A percentile compares a stretch with the other conserved stretches of the same genome.
phyloP scores from a whole-genome alignment of 2,888 invertebrate species.

The Strigamia transsilvanica region DNA sequence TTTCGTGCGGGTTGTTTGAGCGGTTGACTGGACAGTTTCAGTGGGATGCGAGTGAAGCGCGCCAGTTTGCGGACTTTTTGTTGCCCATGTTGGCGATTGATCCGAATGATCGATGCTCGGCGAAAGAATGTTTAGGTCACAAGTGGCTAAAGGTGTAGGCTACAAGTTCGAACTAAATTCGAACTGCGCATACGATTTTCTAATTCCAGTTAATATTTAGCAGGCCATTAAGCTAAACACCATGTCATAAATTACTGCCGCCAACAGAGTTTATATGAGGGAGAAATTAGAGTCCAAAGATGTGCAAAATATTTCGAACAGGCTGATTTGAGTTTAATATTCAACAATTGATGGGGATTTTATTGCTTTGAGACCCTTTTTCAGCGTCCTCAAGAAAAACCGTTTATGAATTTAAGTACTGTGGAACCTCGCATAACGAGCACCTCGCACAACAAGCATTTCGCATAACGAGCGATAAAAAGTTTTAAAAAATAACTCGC shows the following conservation, averaged over 20 bases:
- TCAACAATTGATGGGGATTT: slow-evolving; percentile 77
- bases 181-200: no score
- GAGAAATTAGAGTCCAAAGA: slow-evolving; percentile 94
- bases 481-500: no score
- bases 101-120: slow-evolving; percentile 89
- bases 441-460: no score
- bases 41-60: slow-evolving; percentile 88
- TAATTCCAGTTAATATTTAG: no score
- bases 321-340: slow-evolving; percentile 93
- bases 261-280: slow-evolving; percentile 96
- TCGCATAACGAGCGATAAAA: no score
- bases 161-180: no score
- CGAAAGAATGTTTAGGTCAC: slow-evolving; percentile 92
- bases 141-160: slow-evolving; percentile 75
- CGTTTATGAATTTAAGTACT: no score
- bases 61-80: slow-evolving; percentile 91
- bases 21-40: slow-evolving; percentile 98
- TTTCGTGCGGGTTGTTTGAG: slow-evolving; percentile 95
- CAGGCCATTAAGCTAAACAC: no score
- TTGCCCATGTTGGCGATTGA: slow-evolving; percentile 97
- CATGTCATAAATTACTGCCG: no score
- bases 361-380: no score
- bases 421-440: no score
- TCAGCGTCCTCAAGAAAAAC: no score
- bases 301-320: slow-evolving; percentile 91